These are phyloP conservation scores for Acropternis orthonyx DNA, from an alignment of 2,797 vertebrate genomes.

Conservation along the genomic window DNA sequence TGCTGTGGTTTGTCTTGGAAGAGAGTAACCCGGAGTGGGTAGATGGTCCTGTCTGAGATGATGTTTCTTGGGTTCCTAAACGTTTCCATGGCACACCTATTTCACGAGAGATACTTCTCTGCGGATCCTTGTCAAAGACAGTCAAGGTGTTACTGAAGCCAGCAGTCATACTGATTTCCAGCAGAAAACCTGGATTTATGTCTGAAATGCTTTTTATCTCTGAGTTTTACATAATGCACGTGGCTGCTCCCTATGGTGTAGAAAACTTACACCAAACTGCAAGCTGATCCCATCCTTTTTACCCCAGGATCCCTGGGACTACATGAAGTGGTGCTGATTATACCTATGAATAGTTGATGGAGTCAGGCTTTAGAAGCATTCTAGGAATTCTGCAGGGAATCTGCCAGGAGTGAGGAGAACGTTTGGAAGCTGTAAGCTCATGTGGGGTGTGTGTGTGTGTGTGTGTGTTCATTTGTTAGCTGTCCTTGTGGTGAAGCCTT, in stretches of 20 bases:
- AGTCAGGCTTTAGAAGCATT: neutral
- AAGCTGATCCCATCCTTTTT: neutral
- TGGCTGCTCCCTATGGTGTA: neutral
- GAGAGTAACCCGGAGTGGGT: neutral
- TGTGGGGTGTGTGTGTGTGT: neutral
- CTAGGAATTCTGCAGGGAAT: neutral
- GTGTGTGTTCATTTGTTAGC: slow-evolving; percentile 10
- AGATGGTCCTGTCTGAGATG: neutral
- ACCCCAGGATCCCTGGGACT: neutral
- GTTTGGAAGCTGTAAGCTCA: neutral
- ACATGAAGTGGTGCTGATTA: neutral
- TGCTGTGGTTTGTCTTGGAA: neutral
- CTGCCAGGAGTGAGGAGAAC: neutral
- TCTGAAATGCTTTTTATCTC: neutral
- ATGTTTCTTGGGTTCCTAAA: neutral
- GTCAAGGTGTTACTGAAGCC: neutral
- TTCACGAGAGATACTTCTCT: neutral
- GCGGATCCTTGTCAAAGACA: neutral
- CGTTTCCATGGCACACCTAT: neutral
- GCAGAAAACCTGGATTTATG: neutral
- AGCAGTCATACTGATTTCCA: neutral
- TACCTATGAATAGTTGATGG: neutral
- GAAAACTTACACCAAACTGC: neutral
- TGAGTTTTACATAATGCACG: neutral
- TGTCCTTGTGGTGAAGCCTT: neutral